Base-by-base conservation (phyloP, 2,888 invertebrate genomes). In the Stegophylla sp. region DNA sequence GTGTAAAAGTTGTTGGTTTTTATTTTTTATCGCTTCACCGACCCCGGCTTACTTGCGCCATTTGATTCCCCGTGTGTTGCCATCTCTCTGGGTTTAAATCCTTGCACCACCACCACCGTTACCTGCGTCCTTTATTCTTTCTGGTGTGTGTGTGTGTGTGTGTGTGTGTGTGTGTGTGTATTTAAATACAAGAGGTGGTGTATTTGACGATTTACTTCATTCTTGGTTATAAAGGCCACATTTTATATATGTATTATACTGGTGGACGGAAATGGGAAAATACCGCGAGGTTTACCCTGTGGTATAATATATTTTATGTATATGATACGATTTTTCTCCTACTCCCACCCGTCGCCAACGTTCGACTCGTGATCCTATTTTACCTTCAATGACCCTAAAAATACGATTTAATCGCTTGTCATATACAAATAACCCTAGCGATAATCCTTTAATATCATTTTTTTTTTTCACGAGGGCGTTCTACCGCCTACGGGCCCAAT, bases 41-140 rank as follows among this genome's bases (percentile, higher is more conserved):
- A n/a, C 34, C 41, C 64, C 13, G 71, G 71, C 53, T 71, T 71
- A 53, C 53, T 71, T 34, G n/a, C 20, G 13, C 71, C 71, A 71
- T 71, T 53, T 71, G 71, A 71, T 71, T 53, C 23, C 12, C 51
- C 20, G 13, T 28, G 71, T 53, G 53, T 34, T 71, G 28, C 71
- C 53, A 71, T 71, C 53, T 20, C 45, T 26, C 45, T 26, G 9
- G 48, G 45, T 17, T 48, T 34, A 67, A 17, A 48, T 9, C 48
- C 26, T 28, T 34, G 5, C 28, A 26, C 59, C 56, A 10, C 20
- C 56, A 23, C 17, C 4, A 4, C 51, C 26, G 23, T 15, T 28
- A 7, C 7, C 17, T 15, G 7, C 28, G 26, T 26, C 28, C 17
- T 28, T 61, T 61, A 34, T 61, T 34, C 28, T 61, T 28, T 28